These are phyloP conservation scores for Chrysina gloriosa DNA, from an alignment of 2,888 invertebrate species.

Conservation along the genomic window DNA sequence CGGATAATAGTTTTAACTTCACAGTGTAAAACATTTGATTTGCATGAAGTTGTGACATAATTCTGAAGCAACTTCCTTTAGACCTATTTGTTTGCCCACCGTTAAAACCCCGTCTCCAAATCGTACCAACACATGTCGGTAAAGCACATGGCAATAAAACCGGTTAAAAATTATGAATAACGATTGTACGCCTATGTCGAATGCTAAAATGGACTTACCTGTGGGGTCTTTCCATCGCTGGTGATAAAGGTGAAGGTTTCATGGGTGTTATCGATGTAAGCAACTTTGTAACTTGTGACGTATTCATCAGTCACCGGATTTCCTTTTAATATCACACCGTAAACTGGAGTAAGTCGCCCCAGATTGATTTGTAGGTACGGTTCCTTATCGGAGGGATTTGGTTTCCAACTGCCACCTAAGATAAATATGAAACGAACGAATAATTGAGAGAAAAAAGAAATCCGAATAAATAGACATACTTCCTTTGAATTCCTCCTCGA, in stretches of 20 bases:
- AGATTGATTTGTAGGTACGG: slow-evolving; percentile 77
- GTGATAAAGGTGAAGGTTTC: slow-evolving; percentile 43
- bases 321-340: slow-evolving; percentile 80
- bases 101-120: no score
- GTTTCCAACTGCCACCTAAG: slow-evolving; percentile 80
- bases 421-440: not conserved
- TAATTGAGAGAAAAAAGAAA: not conserved
- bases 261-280: slow-evolving; percentile 75
- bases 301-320: slow-evolving; percentile 76
- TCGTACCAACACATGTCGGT: no score
- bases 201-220: slow-evolving; percentile 57
- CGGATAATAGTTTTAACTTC: no score
- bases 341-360: slow-evolving; percentile 74
- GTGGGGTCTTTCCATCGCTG: slow-evolving; percentile 61
- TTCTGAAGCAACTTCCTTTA: no score
- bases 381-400: slow-evolving; percentile 69
- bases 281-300: slow-evolving; percentile 81
- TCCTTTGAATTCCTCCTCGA: slow-evolving; percentile 61
- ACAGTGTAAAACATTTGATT: no score
- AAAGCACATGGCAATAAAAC: no score
- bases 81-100: no score
- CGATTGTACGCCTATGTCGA: not conserved
- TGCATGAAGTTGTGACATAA: no score
- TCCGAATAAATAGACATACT: slow-evolving; percentile 44
- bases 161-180: no score